Base-by-base conservation (phyloP, 2,888 invertebrate species). In the Lasiommata megera region DNA sequence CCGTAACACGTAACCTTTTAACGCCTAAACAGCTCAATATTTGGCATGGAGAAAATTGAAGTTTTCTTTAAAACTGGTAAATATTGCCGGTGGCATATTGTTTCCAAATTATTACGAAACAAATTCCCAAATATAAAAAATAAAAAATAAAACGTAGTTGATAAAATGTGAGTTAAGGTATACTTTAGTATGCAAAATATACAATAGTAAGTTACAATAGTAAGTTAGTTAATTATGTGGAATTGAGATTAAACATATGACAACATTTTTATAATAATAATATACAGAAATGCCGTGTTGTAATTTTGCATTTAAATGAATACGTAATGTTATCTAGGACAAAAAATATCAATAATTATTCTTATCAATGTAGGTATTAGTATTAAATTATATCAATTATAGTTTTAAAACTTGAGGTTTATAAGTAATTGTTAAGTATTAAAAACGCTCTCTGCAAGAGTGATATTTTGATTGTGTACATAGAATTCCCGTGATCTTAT, bases 361-460 rank as follows among this genome's bases (percentile, higher is more conserved):
- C 31, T 37, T 38, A 48, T 48, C 31, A 12, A 29, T 16, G 9
- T 38, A 48, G 36, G 16, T 38, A 14, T 23, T 34, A 51, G 17
- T 38, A 44, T 56, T 40, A 53, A 40, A 23, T 60, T 57, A 44
- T 44, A 46, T 53, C 44, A 34, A 56, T 54, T 47, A 53, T 50
- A 54, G 46, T 41, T 48, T 51, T 38, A 44, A 29, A 31, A 38
- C 36, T 38, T 56, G 50, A 54, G 50, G 55, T 54, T 54, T 38
- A 28, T 54, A 17, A 38, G 18, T 51, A 40, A 50, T n/a, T n/a
- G n/a, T n/a, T n/a, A n/a, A n/a, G 50, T 58, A 38, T 44, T 51
- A n/a, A n/a, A 12, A 51, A 59, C 46, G 54, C 58, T 59, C 58
- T 59, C 58, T 58, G 43, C 31, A 41, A 29, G 50, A 40, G 58